Percentiles rank a stretch among this genome's conserved stretches.
Conservation (phyloP, 1,140 invertebrate genomes). For the Macrostomum lignano region DNA sequence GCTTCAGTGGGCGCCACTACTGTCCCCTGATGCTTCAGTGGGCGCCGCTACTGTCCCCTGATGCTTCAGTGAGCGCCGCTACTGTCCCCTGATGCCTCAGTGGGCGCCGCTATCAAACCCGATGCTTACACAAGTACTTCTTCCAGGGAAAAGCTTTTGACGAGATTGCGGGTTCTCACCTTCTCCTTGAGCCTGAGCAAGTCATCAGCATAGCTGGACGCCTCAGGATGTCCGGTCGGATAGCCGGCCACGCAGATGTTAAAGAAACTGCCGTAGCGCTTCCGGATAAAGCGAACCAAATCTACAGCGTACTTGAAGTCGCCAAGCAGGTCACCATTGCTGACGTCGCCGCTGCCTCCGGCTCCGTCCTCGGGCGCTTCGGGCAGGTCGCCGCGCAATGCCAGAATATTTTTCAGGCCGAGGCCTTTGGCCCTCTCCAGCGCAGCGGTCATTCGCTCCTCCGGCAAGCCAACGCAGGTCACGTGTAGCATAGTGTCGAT, state of each 20-base stretch:
- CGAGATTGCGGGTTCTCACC: too few species aligned
- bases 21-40: too few species aligned
- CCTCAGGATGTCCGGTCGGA: slow-evolving; percentile 40
- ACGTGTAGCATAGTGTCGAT: slow-evolving; percentile 38
- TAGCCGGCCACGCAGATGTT: slow-evolving; percentile 42
- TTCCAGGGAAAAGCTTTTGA: too few species aligned
- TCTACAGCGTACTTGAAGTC: slow-evolving; percentile 36
- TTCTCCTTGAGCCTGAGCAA: slow-evolving; percentile 39
- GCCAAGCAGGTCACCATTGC: slow-evolving; percentile 22
- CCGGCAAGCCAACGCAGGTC: slow-evolving; percentile 30
- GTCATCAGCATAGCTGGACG: slow-evolving; percentile 35
- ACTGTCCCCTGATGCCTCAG: too few species aligned
- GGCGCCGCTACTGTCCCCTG: too few species aligned
- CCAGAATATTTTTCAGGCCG: slow-evolving; percentile 35
- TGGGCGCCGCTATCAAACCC: too few species aligned
- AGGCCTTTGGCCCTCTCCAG: slow-evolving; percentile 31
- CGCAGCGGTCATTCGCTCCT: slow-evolving; percentile 26
- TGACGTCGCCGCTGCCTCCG: slow-evolving; percentile 12
- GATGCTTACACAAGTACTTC: too few species aligned
- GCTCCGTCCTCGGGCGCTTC: background rate
- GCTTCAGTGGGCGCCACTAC: too few species aligned
- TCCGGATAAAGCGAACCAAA: slow-evolving; percentile 35
- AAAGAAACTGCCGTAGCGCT: slow-evolving; percentile 37
- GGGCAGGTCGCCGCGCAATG: slow-evolving; percentile 32
- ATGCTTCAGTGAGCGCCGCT: too few species aligned